Evolutionary conservation across 2,113 vertebrate genomes (phyloP).

Genomic region (Lycocorax pyrrhopterus): DNA sequence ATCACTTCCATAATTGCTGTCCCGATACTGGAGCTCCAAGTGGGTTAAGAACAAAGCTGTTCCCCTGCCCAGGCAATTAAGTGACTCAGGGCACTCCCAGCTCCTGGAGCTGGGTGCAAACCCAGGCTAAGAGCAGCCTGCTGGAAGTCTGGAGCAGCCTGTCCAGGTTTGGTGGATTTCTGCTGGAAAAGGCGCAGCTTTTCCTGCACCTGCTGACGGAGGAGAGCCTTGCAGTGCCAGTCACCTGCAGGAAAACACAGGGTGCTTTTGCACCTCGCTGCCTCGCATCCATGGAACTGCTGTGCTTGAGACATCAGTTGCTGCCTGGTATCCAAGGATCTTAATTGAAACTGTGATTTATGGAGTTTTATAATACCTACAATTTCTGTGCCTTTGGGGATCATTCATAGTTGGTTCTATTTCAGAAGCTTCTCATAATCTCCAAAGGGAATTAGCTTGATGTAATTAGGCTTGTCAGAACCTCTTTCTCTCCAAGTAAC

Average conservation of each 20-base stretch:
- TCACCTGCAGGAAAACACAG: rapidly evolving
- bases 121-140: neutral
- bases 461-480: neutral
- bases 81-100: neutral
- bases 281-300: rapidly evolving
- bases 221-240: neutral
- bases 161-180: neutral
- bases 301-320: neutral
- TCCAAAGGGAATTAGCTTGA: neutral
- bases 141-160: neutral
- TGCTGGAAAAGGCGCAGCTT: neutral
- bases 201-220: neutral
- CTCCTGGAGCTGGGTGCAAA: neutral
- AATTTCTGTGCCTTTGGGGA: neutral
- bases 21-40: neutral
- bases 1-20: neutral
- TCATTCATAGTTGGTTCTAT: neutral
- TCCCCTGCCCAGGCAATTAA: neutral
- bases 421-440: neutral
- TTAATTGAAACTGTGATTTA: neutral
- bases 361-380: neutral
- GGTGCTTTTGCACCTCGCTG: rapidly evolving
- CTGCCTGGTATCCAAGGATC: neutral
- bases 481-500: neutral
- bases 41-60: neutral